These are phyloP conservation scores for Neoaliturus tenellus DNA, from an alignment of 2,888 invertebrate species.

Conservation along the genomic window DNA sequence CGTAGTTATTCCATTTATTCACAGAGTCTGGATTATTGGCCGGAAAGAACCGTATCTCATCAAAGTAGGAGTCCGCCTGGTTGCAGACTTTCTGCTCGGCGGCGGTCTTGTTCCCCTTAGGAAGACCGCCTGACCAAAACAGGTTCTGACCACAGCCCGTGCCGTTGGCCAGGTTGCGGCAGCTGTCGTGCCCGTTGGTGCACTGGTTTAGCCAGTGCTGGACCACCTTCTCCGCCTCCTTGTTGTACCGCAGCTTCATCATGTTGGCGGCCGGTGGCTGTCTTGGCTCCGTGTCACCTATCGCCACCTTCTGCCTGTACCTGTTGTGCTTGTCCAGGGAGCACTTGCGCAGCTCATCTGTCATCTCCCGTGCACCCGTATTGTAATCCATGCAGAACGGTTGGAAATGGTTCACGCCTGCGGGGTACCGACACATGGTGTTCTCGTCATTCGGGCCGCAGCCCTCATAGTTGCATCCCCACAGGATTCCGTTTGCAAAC, in stretches of 20 bases:
- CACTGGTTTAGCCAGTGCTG: background rate
- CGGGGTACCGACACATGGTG: background rate
- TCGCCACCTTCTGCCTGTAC: constrained; percentile 4
- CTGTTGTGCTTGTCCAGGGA: background rate
- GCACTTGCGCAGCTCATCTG: background rate
- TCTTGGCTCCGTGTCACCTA: background rate
- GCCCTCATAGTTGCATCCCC: background rate
- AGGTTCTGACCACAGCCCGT: background rate
- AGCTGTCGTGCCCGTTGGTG: background rate
- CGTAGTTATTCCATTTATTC: background rate
- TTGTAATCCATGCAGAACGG: background rate
- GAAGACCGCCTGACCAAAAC: no score
- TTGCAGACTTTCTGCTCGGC: background rate
- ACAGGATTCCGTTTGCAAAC: background rate
- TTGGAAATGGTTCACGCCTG: background rate
- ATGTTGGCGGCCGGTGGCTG: constrained; percentile 9
- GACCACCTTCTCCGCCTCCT: background rate
- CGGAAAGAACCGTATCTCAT: background rate
- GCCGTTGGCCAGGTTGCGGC: background rate
- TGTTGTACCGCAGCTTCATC: background rate
- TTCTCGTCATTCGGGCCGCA: background rate
- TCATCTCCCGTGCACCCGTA: background rate
- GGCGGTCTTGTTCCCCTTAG: background rate
- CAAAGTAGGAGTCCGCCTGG: background rate
- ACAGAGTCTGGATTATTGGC: no score